Percentiles rank a stretch among this genome's conserved stretches.
Conservation (phyloP, 53 echinoderm and acorn worm genomes). For the Echinometra lucunter region DNA sequence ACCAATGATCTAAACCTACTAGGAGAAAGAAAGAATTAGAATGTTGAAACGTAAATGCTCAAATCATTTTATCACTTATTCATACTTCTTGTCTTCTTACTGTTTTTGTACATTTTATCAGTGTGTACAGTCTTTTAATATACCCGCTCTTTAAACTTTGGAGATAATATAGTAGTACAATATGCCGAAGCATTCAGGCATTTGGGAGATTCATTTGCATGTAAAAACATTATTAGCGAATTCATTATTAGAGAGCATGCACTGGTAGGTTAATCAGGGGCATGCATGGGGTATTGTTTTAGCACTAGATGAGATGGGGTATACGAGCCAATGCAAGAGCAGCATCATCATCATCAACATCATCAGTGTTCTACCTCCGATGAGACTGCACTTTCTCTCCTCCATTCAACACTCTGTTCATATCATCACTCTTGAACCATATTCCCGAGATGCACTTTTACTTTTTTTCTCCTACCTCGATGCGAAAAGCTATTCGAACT, state of each 20-base stretch:
- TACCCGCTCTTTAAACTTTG: neutral
- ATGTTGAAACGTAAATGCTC: no score
- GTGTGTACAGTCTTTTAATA: neutral
- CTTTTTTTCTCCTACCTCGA: neutral
- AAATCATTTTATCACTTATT: no score
- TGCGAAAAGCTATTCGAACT: neutral
- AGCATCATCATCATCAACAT: neutral
- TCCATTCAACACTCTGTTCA: neutral
- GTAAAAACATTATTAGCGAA: conserved; percentile 48
- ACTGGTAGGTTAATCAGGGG: conserved; percentile 12
- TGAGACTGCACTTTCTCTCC: conserved; percentile 16
- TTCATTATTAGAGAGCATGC: neutral
- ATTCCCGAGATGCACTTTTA: conserved; percentile 1
- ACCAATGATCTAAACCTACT: no score
- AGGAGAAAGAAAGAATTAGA: no score
- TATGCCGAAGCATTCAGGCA: conserved; percentile 21
- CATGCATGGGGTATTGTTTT: conserved; percentile 41
- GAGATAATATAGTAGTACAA: neutral
- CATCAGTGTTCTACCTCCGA: neutral
- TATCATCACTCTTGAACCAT: neutral
- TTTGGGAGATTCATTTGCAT: conserved; percentile 35
- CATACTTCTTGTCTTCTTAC: no score
- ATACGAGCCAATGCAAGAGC: neutral
- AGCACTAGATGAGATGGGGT: neutral
- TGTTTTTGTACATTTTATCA: no score